Evolutionary conservation across 2,797 vertebrate species (phyloP), one percentile per base, ranked within the genome.

Genomic region (Phataginus tricuspis): DNA sequence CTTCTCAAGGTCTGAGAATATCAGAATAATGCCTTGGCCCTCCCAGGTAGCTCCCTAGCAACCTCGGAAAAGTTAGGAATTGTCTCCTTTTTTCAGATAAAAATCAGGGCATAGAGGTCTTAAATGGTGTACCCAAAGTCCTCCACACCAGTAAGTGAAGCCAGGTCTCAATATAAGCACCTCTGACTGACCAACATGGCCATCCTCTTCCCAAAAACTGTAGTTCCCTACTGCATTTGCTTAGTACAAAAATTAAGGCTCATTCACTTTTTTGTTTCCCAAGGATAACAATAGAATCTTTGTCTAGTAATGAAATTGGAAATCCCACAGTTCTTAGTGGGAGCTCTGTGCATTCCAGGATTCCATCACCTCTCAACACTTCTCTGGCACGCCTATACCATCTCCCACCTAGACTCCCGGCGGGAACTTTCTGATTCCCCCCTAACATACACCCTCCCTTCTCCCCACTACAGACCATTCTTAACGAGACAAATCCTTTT

Each of bases 401-500:
- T 63, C 77, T 57, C 49, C 92, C 37, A 51, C 37, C 51, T 72
- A 34, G 37, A 63, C 68, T 29, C 57, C 42, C 19, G 14, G 14
- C 31, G 80, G 27, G n/a, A 75, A 25, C 27, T 49, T 63, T 66
- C 79, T 39, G 7, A 61, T 19, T 31, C 1, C 25, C 23, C 14
- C 0, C 29, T 12, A 4, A 49, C 31, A 39, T 3, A 1, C 4
- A 68, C n/a, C 61, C 68, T 59, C 27, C 23, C 90, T 80, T 59
- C 66, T 86, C 15, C 49, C n/a, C 18, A 2, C 66, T 39, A 15
- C 13, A 16, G 16, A 66, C 42, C 90, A 51, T 71, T 87, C 75
- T 92, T 57, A 94, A 39, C 29, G 64, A 96, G 86, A 91, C 64
- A 94, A 75, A 87, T 80, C 80, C 69, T 87, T 95, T 94, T 59